Evolutionary conservation across 2,888 invertebrate genomes (phyloP).

Genomic region (Empis livida): DNA sequence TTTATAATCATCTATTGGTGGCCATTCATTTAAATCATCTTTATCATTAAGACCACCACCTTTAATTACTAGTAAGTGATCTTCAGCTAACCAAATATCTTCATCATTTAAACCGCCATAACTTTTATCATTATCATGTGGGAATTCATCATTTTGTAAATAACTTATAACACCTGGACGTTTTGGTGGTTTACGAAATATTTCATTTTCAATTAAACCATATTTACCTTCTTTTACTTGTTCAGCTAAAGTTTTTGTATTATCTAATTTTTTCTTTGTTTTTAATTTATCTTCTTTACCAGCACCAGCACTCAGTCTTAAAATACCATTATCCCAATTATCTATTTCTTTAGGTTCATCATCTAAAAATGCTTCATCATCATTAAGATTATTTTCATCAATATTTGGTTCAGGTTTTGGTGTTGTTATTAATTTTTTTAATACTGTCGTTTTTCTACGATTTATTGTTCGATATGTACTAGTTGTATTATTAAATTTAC

Average conservation of each 20-base stretch:
- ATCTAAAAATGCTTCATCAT: slow-evolving; percentile 29
- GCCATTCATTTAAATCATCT: slow-evolving; percentile 48
- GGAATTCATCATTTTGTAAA: slow-evolving; percentile 64
- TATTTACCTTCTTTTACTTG: slow-evolving; percentile 86
- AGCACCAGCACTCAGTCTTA: slow-evolving; percentile 55
- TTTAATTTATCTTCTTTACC: slow-evolving; percentile 42
- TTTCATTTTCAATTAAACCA: slow-evolving; percentile 73
- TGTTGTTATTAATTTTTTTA: neutral
- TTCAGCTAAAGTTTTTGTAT: slow-evolving; percentile 74
- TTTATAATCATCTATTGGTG: slow-evolving; percentile 71
- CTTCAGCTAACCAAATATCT: slow-evolving; percentile 83
- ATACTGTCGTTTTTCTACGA: slow-evolving; percentile 7
- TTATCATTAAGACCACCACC: slow-evolving; percentile 53
- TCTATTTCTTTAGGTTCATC: slow-evolving; percentile 31
- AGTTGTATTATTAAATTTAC: slow-evolving; percentile 18
- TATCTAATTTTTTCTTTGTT: slow-evolving; percentile 45
- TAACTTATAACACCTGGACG: slow-evolving; percentile 76
- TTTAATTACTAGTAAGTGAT: slow-evolving; percentile 68
- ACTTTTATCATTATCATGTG: slow-evolving; percentile 64
- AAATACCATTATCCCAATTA: slow-evolving; percentile 52
- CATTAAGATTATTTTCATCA: slow-evolving; percentile 15
- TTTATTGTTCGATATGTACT: slow-evolving; percentile 20
- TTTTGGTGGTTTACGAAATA: slow-evolving; percentile 56
- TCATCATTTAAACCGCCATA: slow-evolving; percentile 71
- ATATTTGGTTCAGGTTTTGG: neutral